Evolutionary conservation across 2,888 invertebrate species (phyloP).

Genomic region (Sesia apiformis): DNA sequence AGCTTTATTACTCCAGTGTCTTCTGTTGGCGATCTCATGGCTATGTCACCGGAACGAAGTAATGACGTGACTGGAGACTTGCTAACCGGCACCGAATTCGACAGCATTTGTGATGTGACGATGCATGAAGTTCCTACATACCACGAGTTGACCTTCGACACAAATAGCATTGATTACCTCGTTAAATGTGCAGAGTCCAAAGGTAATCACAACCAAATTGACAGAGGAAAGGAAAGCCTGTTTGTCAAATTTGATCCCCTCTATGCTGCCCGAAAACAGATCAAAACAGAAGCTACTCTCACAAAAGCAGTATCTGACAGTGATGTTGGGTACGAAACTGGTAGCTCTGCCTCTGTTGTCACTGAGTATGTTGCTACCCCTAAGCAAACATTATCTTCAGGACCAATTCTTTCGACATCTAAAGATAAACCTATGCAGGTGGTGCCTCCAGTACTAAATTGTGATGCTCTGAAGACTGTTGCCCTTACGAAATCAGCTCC

Average conservation of each 20-base stretch:
- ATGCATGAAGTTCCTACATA: conserved; percentile 50
- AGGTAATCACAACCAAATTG: conserved; percentile 38
- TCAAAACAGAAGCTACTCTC: conserved; percentile 19
- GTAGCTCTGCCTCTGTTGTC: conserved; percentile 45
- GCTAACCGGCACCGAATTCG: conserved; percentile 52
- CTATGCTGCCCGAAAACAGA: conserved; percentile 38
- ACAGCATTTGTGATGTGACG: conserved; percentile 58
- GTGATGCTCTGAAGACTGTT: conserved; percentile 28
- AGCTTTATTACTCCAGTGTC: conserved; percentile 50
- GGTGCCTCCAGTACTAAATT: conserved; percentile 53
- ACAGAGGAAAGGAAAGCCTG: conserved; percentile 75
- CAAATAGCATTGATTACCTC: conserved; percentile 72
- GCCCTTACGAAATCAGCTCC: conserved; percentile 32
- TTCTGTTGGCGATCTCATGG: conserved; percentile 53
- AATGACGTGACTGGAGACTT: conserved; percentile 42
- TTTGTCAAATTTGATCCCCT: conserved; percentile 79
- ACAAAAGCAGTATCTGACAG: conserved; percentile 30
- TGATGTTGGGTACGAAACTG: conserved; percentile 62
- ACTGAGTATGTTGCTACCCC: conserved; percentile 35
- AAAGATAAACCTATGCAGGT: conserved; percentile 61
- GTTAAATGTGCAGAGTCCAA: conserved; percentile 59
- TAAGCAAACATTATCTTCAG: conserved; percentile 40
- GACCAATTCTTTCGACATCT: conserved; percentile 24
- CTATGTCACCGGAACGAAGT: conserved; percentile 41
- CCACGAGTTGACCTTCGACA: conserved; percentile 70